Evolutionary conservation across 2,113 vertebrate genomes (phyloP), one percentile per base, ranked within the genome.

Genomic region (Rhinoderma darwinii): DNA sequence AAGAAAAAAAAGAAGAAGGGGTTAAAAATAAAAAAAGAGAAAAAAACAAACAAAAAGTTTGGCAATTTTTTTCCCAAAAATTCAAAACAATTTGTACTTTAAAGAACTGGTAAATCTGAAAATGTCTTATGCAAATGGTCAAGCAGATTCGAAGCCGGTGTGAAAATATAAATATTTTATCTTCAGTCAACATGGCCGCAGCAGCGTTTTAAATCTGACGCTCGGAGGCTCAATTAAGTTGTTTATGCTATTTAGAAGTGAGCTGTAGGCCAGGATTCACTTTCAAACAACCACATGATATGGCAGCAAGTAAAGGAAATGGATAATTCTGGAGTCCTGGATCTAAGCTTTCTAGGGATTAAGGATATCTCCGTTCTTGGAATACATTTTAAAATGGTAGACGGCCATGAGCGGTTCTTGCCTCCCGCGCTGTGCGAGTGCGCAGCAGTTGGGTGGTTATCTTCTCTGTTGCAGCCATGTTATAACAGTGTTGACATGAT

Each of bases 101-200:
- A 7, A 50, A 77, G 27, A 51, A 75, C 41, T 30, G 12, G 2
- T 7, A 20, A 77, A 54, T 37, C 20, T 25, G 6, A 30, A 80
- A 41, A 22, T 27, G 32, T 39, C 56, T 41, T 43, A 81, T 81
- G 78, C 78, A 81, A 81, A 81, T 81, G 35, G 35, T 81, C 25
- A 41, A 81, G 78, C 2, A 18, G 22, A 51, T 15, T 25, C 17
- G 12, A 32, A 50, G 18, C 27, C 25, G 76, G 4, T 77, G n/a
- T 20, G 10, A 25, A 77, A 20, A 54, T 54, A 78, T 27, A 20
- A 25, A 41, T 72, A 25, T 70, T 35, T 70, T 37, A 70, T 77
- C 75, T 32, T 3, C 2, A 22, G 44, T 39, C 43, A 77, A 77
- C 25, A 47, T 77, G 75, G 75, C 75, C 47, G 44, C 15, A 7